These are phyloP conservation scores for Ypsolopha scabrella DNA, from an alignment of 2,888 invertebrate species.

Conservation along the genomic window DNA sequence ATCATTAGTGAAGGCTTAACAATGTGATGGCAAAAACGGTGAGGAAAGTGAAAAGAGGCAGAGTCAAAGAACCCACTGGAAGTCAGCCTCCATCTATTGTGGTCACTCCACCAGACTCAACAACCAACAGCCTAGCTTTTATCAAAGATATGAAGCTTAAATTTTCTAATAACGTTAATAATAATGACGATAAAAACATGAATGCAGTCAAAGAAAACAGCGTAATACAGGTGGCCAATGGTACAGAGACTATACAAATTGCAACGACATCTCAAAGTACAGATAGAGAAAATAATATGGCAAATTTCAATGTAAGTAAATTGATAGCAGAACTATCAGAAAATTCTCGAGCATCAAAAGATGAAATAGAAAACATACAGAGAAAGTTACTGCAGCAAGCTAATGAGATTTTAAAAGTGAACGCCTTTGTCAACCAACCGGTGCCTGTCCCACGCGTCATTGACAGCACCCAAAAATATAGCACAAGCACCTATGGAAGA, in stretches of 20 bases:
- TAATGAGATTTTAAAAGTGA: constrained; percentile 61
- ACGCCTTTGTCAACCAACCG: constrained; percentile 44
- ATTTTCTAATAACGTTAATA: constrained; percentile 16
- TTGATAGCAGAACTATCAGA: constrained; percentile 56
- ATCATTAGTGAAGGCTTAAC: constrained; percentile 38
- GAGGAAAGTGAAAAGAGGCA: constrained; percentile 78
- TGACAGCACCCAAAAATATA: constrained; percentile 44
- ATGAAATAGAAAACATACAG: constrained; percentile 59
- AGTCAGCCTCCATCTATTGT: constrained; percentile 36
- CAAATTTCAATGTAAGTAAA: constrained; percentile 51
- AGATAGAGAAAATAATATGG: constrained; percentile 26
- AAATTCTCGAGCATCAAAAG: constrained; percentile 53
- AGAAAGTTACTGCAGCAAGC: constrained; percentile 54
- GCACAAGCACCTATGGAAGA: constrained; percentile 39
- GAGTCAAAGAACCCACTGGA: constrained; percentile 40
- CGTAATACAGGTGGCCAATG: constrained; percentile 9
- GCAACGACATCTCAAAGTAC: constrained; percentile 14
- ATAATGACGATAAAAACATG: constrained; percentile 4
- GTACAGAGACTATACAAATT: constrained; percentile 9
- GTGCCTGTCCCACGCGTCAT: constrained; percentile 37
- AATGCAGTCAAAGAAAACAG: constrained; percentile 12
- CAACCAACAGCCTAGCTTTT: constrained; percentile 5
- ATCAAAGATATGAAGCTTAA: constrained; percentile 45
- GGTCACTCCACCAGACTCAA: constrained; percentile 40
- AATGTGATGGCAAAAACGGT: constrained; percentile 80